Evolutionary conservation across 2,113 vertebrate genomes (phyloP).

Genomic region (Pomatorhinus ruficollis): DNA sequence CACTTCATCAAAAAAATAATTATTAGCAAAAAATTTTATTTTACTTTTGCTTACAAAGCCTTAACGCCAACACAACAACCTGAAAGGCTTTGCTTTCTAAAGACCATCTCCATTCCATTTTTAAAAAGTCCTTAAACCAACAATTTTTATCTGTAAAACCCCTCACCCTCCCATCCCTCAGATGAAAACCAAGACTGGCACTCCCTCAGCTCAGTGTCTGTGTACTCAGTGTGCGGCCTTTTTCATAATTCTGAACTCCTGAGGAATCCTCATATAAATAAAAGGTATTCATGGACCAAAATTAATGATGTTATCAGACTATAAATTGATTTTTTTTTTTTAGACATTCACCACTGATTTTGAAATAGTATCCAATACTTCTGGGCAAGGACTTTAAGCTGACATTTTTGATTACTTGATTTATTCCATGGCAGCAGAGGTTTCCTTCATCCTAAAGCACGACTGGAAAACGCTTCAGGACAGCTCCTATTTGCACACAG

Average conservation of each 20-base stretch:
- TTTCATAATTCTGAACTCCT: neutral
- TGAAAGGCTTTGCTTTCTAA: neutral
- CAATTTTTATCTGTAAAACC: neutral
- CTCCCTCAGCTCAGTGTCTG: neutral
- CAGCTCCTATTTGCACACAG: conserved; percentile 55
- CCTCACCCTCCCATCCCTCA: neutral
- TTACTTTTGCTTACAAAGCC: conserved; percentile 26
- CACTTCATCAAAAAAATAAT: neutral
- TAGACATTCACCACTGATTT: conserved; percentile 5
- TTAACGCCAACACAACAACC: neutral
- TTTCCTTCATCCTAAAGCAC: conserved; percentile 54
- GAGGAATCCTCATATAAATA: conserved; percentile 24
- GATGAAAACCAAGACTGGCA: neutral
- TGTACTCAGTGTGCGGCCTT: neutral
- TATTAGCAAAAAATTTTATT: conserved; percentile 54
- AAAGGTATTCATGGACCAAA: neutral
- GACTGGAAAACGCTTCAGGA: conserved; percentile 10
- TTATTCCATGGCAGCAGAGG: neutral
- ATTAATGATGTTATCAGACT: neutral
- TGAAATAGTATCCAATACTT: conserved; percentile 39
- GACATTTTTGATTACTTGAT: conserved; percentile 4
- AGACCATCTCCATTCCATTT: neutral
- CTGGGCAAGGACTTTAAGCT: conserved; percentile 45
- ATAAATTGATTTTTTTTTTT: neutral
- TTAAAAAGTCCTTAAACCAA: neutral